A percentile compares a stretch with the other conserved stretches of the same genome.
These are phyloP conservation scores for Drosophila parthenogenetica DNA, from an alignment of 2,888 invertebrate species.

Conservation along the genomic window DNA sequence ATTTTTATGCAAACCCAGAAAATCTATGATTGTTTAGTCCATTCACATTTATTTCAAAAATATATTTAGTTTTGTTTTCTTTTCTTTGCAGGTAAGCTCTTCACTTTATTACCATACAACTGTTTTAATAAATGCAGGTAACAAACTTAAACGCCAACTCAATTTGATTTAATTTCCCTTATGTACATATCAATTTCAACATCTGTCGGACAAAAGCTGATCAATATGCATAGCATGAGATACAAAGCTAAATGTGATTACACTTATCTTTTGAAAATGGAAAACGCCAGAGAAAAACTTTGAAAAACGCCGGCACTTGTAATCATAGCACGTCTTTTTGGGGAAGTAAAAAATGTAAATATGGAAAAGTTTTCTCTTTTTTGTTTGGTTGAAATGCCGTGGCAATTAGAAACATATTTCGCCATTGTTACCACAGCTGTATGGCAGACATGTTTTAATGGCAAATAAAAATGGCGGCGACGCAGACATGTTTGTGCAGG, in stretches of 20 bases:
- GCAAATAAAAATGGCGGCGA: slow-evolving; percentile 58
- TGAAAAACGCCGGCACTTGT: slow-evolving; percentile 6
- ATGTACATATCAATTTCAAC: slow-evolving; percentile 26
- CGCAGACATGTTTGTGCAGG: slow-evolving; percentile 68
- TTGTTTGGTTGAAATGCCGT: neutral
- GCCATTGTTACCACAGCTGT: slow-evolving; percentile 31
- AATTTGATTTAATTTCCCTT: slow-evolving; percentile 11
- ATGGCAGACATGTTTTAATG: slow-evolving; percentile 43
- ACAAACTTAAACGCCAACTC: neutral
- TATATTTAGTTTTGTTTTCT: neutral
- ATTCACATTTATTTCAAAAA: neutral
- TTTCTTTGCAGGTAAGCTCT: slow-evolving; percentile 52
- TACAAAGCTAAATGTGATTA: slow-evolving; percentile 27
- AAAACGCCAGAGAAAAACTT: too few species aligned
- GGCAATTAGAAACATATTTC: slow-evolving; percentile 71
- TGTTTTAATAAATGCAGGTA: neutral
- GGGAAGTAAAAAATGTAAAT: slow-evolving; percentile 33
- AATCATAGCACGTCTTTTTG: slow-evolving; percentile 54
- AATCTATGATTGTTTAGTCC: slow-evolving; percentile 3
- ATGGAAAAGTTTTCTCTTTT: slow-evolving; percentile 26
- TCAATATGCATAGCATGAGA: slow-evolving; percentile 43
- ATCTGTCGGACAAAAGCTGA: slow-evolving; percentile 12
- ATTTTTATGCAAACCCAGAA: neutral
- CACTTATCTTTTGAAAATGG: slow-evolving; percentile 9
- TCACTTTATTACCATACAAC: neutral